Evolutionary conservation across 2,888 invertebrate genomes (phyloP), one percentile per base, ranked within the genome.

Genomic region (Philonicus albiceps): DNA sequence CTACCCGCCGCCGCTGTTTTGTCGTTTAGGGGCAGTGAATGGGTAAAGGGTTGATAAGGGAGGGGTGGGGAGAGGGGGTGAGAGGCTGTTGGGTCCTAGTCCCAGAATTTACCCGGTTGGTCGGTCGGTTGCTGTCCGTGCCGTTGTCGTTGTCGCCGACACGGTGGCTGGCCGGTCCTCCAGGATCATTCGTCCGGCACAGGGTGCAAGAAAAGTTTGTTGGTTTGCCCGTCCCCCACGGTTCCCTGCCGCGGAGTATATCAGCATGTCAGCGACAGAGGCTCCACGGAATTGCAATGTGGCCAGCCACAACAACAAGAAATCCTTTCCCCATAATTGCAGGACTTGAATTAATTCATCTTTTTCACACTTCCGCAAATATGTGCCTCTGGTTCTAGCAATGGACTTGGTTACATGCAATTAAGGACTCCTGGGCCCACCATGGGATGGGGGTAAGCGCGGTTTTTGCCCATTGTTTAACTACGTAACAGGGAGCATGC

Each of bases 331-430:
- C 49, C 73, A 43, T 84, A 84, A 84, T 84, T 84, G 84, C 73
- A 84, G 84, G 84, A 84, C 84, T 84, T 73, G 40, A 84, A 84
- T 84, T 84, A 84, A 84, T 84, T 84, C 84, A 84, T 84, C 84
- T 84, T 84, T 84, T 84, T 84, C 84, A 84, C 84, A 84, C 84
- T 84, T 84, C 84, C 84, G 43, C 84, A 84, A 84, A 84, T 84
- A 84, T 84, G 84, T 84, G 22, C 84, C 40, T 30, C 27, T 40
- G 43, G 40, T 73, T 84, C 84, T 34, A 40, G 84, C 19, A 55
- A 84, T 64, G 40, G 84, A 72, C 40, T 73, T 73, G 84, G 43
- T 73, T 43, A 84, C 73, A 73, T 84, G 84, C 84, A 84, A 84
- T 84, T 84, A 84, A 34, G 55, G 84, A 73, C 30, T 40, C 55